A percentile compares a stretch with the other conserved stretches of the same genome.
These are phyloP conservation scores for Baronia brevicornis DNA, from an alignment of 2,888 invertebrate species.

Conservation along the genomic window DNA sequence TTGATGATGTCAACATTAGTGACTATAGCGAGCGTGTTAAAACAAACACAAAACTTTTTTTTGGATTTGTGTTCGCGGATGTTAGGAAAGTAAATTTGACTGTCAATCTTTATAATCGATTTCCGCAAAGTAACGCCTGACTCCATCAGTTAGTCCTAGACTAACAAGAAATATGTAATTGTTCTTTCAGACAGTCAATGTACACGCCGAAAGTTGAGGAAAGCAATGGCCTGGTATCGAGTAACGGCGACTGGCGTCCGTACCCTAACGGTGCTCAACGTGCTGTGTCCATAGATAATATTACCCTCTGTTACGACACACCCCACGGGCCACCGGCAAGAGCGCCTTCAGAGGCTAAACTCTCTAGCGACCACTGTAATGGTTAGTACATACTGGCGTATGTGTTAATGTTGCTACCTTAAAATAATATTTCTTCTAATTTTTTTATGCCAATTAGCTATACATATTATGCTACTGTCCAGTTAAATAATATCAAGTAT, in stretches of 20 bases:
- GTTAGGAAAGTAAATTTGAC: too few relatives aligned
- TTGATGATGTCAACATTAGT: too few relatives aligned
- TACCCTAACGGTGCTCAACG: slow-evolving; percentile 62
- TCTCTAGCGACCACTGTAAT: slow-evolving; percentile 53
- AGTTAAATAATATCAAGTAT: too few relatives aligned
- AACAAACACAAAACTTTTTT: neutral
- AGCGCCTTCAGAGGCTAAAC: slow-evolving; percentile 60
- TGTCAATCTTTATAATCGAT: too few relatives aligned
- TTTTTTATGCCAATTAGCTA: too few relatives aligned
- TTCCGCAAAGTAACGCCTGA: too few relatives aligned
- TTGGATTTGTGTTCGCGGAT: neutral
- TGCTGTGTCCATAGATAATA: slow-evolving; percentile 79
- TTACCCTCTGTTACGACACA: slow-evolving; percentile 68
- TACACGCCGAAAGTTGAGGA: slow-evolving; percentile 83
- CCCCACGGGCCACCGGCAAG: slow-evolving; percentile 47
- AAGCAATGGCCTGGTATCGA: slow-evolving; percentile 54
- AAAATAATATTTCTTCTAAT: too few relatives aligned
- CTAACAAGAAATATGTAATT: too few relatives aligned
- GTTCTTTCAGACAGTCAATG: slow-evolving; percentile 77
- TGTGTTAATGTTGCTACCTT: too few relatives aligned
- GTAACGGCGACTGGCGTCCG: slow-evolving; percentile 58
- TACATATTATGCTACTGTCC: too few relatives aligned
- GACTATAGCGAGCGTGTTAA: too few relatives aligned
- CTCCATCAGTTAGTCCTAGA: too few relatives aligned
- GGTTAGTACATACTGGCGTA: slow-evolving; percentile 36